Conservation (phyloP, 2,113 vertebrate genomes). For the Azemiops feae region DNA sequence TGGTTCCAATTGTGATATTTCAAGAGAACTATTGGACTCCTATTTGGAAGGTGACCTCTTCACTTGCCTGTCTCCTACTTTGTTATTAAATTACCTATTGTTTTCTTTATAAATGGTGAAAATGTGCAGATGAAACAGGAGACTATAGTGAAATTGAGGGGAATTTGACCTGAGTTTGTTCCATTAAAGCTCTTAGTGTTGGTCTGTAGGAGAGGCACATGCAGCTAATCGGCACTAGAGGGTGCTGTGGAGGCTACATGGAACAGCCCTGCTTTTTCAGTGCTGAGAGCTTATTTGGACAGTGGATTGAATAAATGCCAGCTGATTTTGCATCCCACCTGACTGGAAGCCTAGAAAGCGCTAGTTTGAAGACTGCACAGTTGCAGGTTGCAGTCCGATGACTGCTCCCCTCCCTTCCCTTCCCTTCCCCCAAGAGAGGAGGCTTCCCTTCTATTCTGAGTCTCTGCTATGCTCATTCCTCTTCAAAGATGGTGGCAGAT, state of each 20-base stretch:
- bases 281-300: not conserved
- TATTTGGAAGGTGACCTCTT: not conserved
- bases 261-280: not conserved
- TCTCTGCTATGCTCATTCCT: not conserved
- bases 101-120: not conserved
- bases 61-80: not conserved
- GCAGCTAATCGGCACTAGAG: not conserved
- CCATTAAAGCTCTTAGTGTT: not conserved
- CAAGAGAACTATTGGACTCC: not conserved
- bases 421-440: not conserved
- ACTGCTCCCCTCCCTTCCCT: not conserved
- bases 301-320: not conserved
- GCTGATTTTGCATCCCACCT: not conserved
- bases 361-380: not conserved
- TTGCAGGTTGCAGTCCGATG: not conserved
- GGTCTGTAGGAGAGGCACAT: not conserved
- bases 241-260: not conserved
- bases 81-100: not conserved
- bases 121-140: not conserved
- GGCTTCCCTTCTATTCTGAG: not conserved
- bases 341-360: not conserved
- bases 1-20: not conserved
- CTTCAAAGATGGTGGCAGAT: conserved; percentile 86
- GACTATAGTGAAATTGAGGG: not conserved
- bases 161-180: not conserved